phyloP scores from a whole-genome alignment of 2,797 vertebrate genomes.

The Crypturellus tataupa region DNA sequence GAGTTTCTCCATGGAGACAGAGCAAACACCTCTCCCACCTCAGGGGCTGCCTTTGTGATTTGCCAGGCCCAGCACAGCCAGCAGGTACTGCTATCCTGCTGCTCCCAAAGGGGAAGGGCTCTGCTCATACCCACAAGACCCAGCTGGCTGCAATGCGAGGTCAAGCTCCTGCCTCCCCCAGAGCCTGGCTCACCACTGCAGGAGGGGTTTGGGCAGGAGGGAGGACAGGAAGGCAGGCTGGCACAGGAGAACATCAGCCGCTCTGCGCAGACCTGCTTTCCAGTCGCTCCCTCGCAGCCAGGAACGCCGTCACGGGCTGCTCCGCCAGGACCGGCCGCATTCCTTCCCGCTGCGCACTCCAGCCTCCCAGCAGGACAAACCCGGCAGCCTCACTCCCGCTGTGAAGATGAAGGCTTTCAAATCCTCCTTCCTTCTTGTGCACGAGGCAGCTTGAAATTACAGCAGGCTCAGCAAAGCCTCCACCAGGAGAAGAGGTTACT shows the following conservation, averaged over 20 bases:
- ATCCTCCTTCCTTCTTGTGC: not conserved
- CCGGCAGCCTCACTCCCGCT: rapidly evolving
- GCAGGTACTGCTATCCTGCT: not conserved
- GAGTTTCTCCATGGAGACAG: rapidly evolving
- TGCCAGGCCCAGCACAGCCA: not conserved
- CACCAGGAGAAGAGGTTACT: not conserved
- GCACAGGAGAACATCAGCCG: not conserved
- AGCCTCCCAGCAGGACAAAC: not conserved
- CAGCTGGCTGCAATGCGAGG: not conserved
- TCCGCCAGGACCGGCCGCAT: not conserved
- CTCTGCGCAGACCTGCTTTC: conserved; percentile 77
- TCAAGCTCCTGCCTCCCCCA: no score
- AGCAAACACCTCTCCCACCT: rapidly evolving
- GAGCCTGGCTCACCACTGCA: not conserved
- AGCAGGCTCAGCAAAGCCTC: not conserved
- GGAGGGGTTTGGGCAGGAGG: not conserved
- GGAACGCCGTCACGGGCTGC: conserved; percentile 58
- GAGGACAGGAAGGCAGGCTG: rapidly evolving
- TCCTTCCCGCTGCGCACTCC: conserved; percentile 32
- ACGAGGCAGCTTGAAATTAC: not conserved
- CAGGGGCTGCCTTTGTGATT: rapidly evolving
- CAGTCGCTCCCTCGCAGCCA: conserved; percentile 85
- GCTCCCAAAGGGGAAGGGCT: no score
- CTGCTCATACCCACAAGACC: not conserved
- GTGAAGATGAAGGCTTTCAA: not conserved